Conservation (phyloP, 1,140 invertebrate genomes). For the Drosophila orosa region DNA sequence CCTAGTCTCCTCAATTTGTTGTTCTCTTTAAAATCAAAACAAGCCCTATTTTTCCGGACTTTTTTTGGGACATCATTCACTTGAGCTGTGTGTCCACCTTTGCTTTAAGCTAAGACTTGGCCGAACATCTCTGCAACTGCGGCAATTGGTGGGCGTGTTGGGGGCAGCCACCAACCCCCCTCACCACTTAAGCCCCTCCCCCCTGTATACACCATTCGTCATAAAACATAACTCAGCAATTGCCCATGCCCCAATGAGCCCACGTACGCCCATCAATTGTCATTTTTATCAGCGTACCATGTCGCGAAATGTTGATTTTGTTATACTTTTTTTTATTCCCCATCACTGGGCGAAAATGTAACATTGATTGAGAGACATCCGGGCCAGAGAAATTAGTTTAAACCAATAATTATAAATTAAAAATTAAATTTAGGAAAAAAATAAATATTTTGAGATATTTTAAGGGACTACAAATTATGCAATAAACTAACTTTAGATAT, state of each 20-base stretch:
- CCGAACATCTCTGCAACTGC: neutral
- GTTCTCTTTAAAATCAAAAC: neutral
- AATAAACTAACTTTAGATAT: no score
- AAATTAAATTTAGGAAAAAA: neutral
- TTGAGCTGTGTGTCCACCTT: neutral
- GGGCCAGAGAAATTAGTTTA: neutral
- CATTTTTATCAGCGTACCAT: slow-evolving; percentile 78
- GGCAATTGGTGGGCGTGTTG: slow-evolving; percentile 40
- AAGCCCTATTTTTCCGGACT: no score
- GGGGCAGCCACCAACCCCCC: slow-evolving; percentile 21
- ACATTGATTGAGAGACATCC: neutral
- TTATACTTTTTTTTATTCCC: slow-evolving; percentile 3
- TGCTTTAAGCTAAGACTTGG: neutral
- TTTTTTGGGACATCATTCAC: neutral
- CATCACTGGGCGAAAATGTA: neutral
- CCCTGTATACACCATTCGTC: slow-evolving; percentile 54
- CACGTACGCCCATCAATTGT: slow-evolving; percentile 82
- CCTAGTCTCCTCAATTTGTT: neutral
- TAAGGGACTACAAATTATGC: no score
- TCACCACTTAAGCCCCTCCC: slow-evolving; percentile 5
- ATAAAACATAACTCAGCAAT: slow-evolving; percentile 82
- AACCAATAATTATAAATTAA: neutral
- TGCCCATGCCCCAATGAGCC: slow-evolving; percentile 72
- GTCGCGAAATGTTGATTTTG: slow-evolving; percentile 69
- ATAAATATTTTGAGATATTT: no score